Evolutionary conservation across 2,888 invertebrate genomes (phyloP), one percentile per base, ranked within the genome.

Genomic region (Sicus ferrugineus): DNA sequence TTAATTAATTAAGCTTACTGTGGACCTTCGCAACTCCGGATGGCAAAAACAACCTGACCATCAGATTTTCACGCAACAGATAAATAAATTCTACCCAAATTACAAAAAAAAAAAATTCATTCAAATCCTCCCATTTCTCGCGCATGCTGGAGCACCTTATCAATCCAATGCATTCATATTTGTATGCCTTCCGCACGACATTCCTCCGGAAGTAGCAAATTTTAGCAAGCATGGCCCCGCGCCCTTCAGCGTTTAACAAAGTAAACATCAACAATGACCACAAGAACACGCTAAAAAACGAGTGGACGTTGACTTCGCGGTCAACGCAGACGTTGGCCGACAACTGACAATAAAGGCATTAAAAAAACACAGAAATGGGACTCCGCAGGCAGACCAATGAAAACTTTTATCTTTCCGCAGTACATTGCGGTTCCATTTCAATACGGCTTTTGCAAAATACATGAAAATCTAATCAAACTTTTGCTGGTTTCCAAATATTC

Each of bases 181-280:
- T 9, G 26, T 42, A 38, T 61, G 61, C 42, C 11, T 42, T 61
- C 61, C 28, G 50, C 4, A 67, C 56, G 73, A 73, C 74, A 75
- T 78, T 78, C 74, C 80, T 81, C 79, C 82, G 80, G 80, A 81
- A 80, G 81, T 81, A 75, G 78, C 79, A 78, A 81, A 79, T 70
- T 66, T 67, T 26, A 65, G 70, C 67, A 73, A 70, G 64, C 67
- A 58, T 66, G 48, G 68, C 65, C 68, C 70, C 67, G 59, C 69
- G 70, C 54, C 69, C 16, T 54, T 26, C 46, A 19, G 67, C 46
- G 58, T 48, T 48, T 61, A 31, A 42, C 70, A 71, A 68, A 69
- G 67, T 71, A 68, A 69, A 67, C n/a, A 69, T 30, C 59, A 48
- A 58, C 50, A 66, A 30, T 38, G 63, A 48, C 72, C 72, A 19